Conservation (phyloP, 2,888 invertebrate genomes). For the Coremacera marginata region DNA sequence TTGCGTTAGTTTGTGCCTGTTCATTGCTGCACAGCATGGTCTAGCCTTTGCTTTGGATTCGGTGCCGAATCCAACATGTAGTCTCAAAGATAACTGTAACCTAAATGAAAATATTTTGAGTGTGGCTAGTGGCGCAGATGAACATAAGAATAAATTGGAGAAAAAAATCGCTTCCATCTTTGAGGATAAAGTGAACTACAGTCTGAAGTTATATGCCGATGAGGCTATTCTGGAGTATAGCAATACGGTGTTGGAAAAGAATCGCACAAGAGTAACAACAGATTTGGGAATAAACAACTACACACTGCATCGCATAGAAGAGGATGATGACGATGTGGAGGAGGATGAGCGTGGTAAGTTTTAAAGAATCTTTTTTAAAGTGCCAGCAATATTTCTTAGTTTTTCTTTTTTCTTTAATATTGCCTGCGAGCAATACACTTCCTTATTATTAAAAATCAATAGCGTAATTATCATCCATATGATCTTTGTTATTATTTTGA, state of each 20-base stretch:
- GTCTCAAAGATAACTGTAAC: conserved; percentile 64
- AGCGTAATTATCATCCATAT: too few species aligned
- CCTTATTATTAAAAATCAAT: too few species aligned
- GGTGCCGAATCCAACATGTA: conserved; percentile 59
- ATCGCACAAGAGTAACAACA: conserved; percentile 46
- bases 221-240: conserved; percentile 52
- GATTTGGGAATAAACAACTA: conserved; percentile 44
- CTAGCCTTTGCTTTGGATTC: conserved; percentile 46
- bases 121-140: conserved; percentile 46
- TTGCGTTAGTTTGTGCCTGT: neutral
- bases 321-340: conserved; percentile 50
- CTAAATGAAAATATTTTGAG: conserved; percentile 60
- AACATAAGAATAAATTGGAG: conserved; percentile 56
- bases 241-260: conserved; percentile 41
- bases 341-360: conserved; percentile 59
- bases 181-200: conserved; percentile 67
- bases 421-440: too few species aligned
- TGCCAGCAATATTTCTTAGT: too few species aligned
- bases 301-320: conserved; percentile 50
- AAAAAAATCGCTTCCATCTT: conserved; percentile 64
- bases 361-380: neutral
- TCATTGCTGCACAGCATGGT: neutral
- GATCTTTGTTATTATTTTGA: too few species aligned
- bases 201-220: conserved; percentile 63
- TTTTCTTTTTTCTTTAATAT: too few species aligned